phyloP scores from a whole-genome alignment of 1,140 invertebrate species.

The Drosophila cardini region DNA sequence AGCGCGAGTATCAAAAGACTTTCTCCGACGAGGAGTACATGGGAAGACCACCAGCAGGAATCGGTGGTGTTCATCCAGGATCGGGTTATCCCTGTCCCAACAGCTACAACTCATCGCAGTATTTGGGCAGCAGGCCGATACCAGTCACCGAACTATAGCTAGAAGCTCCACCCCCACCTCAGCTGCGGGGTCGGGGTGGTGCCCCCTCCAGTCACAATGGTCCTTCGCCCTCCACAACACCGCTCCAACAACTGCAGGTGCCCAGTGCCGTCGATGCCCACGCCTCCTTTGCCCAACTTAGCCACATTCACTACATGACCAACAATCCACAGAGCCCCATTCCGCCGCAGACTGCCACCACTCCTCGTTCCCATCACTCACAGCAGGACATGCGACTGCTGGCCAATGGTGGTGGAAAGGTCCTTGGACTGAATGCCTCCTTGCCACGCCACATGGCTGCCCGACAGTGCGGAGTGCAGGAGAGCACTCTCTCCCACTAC shows the following conservation, averaged over 20 bases:
- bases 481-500: conserved; percentile 76
- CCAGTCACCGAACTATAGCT: conserved; percentile 97
- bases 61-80: conserved; percentile 61
- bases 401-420: conserved; percentile 60
- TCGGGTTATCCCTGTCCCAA: conserved; percentile 52
- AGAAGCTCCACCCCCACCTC: conserved; percentile 87
- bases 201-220: conserved; percentile 50
- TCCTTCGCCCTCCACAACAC: conserved; percentile 38
- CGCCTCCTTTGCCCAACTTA: conserved; percentile 79
- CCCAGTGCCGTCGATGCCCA: conserved; percentile 67
- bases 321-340: conserved; percentile 55
- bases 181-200: conserved; percentile 79
- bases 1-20: conserved; percentile 94
- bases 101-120: conserved; percentile 72
- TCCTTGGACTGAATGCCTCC: conserved; percentile 44
- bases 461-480: conserved; percentile 54
- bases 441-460: conserved; percentile 56
- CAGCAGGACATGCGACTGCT: conserved; percentile 77
- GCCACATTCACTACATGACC: conserved; percentile 84
- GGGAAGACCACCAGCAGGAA: conserved; percentile 85
- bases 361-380: conserved; percentile 60
- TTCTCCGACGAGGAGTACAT: conserved; percentile 94
- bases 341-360: conserved; percentile 2
- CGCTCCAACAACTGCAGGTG: conserved; percentile 77
- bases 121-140: conserved; percentile 88